Conservation (phyloP, 1,140 invertebrate genomes). For the Pinna nobilis region DNA sequence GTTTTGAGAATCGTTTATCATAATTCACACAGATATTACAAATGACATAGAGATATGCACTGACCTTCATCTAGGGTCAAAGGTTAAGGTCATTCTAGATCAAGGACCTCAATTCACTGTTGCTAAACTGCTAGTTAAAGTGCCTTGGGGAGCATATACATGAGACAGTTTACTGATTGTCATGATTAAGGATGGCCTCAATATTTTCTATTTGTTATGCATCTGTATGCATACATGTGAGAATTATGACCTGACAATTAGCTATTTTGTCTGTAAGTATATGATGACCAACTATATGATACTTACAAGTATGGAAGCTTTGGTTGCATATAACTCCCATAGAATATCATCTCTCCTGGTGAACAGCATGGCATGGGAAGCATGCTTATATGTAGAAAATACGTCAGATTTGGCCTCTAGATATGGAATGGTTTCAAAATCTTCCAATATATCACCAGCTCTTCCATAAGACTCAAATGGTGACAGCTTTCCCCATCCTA, state of each 20-base stretch:
- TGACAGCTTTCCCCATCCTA: constrained; percentile 53
- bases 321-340: constrained; percentile 58
- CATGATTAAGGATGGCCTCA: no score
- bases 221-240: neutral
- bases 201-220: no score
- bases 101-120: no score
- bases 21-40: no score
- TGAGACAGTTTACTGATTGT: no score
- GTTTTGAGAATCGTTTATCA: no score
- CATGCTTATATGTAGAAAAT: constrained; percentile 54
- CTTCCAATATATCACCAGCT: constrained; percentile 50
- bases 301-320: constrained; percentile 58
- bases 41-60: no score
- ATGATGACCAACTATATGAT: neutral
- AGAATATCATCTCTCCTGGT: constrained; percentile 50
- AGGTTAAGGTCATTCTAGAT: no score
- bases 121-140: no score
- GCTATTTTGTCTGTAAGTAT: neutral
- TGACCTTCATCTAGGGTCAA: no score
- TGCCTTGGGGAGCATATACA: no score
- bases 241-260: neutral
- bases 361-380: constrained; percentile 70
- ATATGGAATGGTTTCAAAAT: constrained; percentile 46
- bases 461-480: constrained; percentile 55
- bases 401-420: constrained; percentile 28